These are phyloP conservation scores for Drosophila seguyi DNA, from an alignment of 1,140 invertebrate species.

Conservation along the genomic window DNA sequence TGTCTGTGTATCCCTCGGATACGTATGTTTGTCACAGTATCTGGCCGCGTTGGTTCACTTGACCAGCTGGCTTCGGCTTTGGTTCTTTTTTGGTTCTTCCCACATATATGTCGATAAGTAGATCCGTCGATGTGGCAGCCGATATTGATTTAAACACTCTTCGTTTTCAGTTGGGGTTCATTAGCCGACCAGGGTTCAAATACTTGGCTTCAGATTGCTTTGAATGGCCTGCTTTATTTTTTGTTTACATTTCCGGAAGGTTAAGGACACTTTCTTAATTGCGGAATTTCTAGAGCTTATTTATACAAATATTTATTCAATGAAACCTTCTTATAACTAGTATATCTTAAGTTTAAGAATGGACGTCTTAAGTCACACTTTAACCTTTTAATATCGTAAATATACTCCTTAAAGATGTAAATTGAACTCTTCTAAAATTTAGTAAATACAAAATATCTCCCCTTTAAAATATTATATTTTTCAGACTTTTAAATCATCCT, in stretches of 20 bases:
- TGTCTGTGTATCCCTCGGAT: conserved; percentile 20
- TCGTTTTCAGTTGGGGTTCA: conserved; percentile 5
- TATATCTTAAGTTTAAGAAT: too few relatives aligned
- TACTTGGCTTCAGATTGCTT: neutral
- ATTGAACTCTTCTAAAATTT: neutral
- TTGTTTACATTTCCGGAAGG: neutral
- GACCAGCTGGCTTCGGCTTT: conserved; percentile 56
- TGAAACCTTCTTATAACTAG: too few relatives aligned
- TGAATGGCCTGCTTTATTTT: too few relatives aligned
- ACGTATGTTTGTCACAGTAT: conserved; percentile 7
- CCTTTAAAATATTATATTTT: neutral
- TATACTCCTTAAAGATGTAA: neutral
- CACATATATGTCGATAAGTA: conserved; percentile 34
- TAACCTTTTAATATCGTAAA: neutral
- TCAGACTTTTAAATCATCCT: neutral
- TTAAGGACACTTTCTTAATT: neutral
- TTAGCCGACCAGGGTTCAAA: conserved; percentile 9
- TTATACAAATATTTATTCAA: too few relatives aligned
- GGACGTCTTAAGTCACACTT: neutral
- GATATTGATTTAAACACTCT: conserved; percentile 71
- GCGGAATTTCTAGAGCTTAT: too few relatives aligned
- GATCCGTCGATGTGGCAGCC: conserved; percentile 31
- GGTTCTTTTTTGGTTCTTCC: conserved; percentile 43
- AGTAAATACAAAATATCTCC: neutral
- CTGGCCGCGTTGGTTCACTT: conserved; percentile 40